Evolutionary conservation across 2,113 vertebrate genomes (phyloP).

Genomic region (Cynopterus brachyotis): DNA sequence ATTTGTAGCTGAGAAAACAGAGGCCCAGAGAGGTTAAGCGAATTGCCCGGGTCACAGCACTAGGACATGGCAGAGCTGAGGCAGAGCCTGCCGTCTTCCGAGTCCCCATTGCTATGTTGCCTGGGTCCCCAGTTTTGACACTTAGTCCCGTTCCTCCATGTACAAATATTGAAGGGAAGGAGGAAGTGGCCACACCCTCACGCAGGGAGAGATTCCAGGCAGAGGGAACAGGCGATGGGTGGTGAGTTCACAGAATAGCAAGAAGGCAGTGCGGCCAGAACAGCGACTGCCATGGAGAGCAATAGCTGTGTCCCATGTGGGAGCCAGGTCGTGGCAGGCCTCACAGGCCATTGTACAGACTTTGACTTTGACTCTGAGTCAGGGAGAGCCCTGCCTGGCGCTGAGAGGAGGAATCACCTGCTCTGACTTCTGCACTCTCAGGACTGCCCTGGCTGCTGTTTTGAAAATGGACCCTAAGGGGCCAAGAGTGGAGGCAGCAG

Average conservation of each 20-base stretch:
- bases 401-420: neutral
- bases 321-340: neutral
- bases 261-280: neutral
- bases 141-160: neutral
- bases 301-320: neutral
- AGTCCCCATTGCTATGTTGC: neutral
- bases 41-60: neutral
- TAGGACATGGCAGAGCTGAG: neutral
- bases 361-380: neutral
- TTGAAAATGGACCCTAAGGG: neutral
- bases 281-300: rapidly evolving
- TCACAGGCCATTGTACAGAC: neutral
- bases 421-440: neutral
- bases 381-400: too few species aligned
- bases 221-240: neutral
- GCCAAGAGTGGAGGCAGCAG: neutral
- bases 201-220: neutral
- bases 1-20: neutral
- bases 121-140: neutral
- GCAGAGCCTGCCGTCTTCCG: neutral
- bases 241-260: neutral
- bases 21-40: neutral
- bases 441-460: neutral
- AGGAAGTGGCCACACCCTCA: neutral
- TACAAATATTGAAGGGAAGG: neutral